Evolutionary conservation across 2,888 invertebrate species (phyloP), one percentile per base, ranked within the genome.

Genomic region (Drosophila lacicola): DNA sequence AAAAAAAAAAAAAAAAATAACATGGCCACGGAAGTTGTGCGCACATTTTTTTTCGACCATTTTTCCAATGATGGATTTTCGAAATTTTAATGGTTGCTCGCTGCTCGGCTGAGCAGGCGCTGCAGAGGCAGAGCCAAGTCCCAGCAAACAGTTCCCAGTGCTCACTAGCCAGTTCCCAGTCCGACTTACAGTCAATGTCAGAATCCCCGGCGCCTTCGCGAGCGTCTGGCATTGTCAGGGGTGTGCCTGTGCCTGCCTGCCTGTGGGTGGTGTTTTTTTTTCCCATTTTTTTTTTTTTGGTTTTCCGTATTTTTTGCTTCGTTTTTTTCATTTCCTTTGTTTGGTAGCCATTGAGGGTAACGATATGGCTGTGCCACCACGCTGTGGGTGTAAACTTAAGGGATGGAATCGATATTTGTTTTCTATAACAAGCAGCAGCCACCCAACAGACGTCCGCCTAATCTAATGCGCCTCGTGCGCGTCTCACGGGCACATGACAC

Each of bases 71-170:
- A 90, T 90, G 90, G 90, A 90, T 90, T 90, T 90, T 89, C 84
- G 88, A 91, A 91, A 91, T 90, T 91, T 91, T 91, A 91, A 91
- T 91, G 91, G 91, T 90, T 88, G 90, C 90, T 85, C 82, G 82
- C 87, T 89, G 89, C 90, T 85, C 85, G 89, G 90, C 85, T 91
- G 91, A 90, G 90, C 89, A 87, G 83, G 72, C 87, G 86, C 86
- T 82, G 78, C 75, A 87, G 82, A 79, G 84, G 53, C 76, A 50
- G 29, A 29, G 55, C 53, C 51, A 58, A 55, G 57, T 64, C 57
- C 34, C 67, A 60, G 39, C 11, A 19, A 44, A 4, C 36, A 67
- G 45, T 62, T 42, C 46, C 29, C 72, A 58, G 47, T 55, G 21
- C 53, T 41, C 67, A 54, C 34, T 25, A 17, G 56, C 33, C 41